Base-by-base conservation (phyloP, 2,888 invertebrate species). In the Tupiocoris notatus region DNA sequence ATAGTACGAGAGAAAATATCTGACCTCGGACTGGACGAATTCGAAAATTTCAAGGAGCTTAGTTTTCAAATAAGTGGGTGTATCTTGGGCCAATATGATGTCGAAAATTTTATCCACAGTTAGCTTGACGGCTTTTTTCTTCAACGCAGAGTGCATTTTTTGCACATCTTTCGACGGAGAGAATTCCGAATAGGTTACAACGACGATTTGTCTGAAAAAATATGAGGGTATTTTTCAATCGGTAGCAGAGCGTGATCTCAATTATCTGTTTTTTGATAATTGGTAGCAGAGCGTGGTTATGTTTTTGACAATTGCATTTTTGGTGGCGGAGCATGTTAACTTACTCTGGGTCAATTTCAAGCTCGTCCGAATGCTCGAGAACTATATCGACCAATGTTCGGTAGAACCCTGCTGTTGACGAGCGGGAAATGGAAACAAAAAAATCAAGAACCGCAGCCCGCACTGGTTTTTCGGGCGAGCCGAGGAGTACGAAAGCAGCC, bases 151-250 rank as follows among this genome's bases (percentile, higher is more conserved):
- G 20, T 79, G 70, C 64, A 78, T 54, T 7, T 74, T 71, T 61
- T 79, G 81, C 0, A 86, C 86, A 22, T 86, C 83, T 2, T 86
- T 85, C 80, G 88, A 86, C 2, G 87, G 86, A 0, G 87, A 88
- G 0, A 92, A 80, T 74, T 90, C 84, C 12, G 88, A 89, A 79
- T 88, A 89, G 0, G 92, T 82, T 20, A 89, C 85, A 57, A 91
- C 84, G 0, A 64, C 59, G 9, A 80, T 71, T 77, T 81, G 81
- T 58, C 81, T 81, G 73, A 3, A 77, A 78, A 25, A n/a, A n/a
- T n/a, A n/a, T n/a, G n/a, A n/a, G n/a, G n/a, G n/a, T n/a, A n/a
- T n/a, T n/a, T n/a, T n/a, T n/a, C n/a, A n/a, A n/a, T n/a, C n/a
- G 62, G 20, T 23, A 71, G 17, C 18, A 12, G 20, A 67, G 22